phyloP scores from a whole-genome alignment of 1,140 invertebrate species.

The Brachionus manjavacas region DNA sequence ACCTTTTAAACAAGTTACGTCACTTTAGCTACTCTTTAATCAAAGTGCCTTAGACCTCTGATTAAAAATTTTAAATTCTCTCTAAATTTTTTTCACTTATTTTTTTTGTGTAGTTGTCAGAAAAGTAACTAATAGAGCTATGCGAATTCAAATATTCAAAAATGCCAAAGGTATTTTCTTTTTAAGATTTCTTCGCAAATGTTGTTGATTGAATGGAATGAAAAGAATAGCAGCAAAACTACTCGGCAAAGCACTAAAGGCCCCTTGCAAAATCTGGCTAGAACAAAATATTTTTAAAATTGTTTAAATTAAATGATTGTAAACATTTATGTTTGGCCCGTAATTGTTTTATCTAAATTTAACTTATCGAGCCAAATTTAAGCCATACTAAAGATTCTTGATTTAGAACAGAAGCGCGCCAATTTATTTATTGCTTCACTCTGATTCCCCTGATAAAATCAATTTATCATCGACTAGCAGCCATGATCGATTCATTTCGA shows the following conservation, averaged over 20 bases:
- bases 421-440: conserved; percentile 1
- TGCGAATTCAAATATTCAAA: background rate
- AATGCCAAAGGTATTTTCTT: background rate
- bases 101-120: background rate
- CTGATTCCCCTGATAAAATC: background rate
- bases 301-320: background rate
- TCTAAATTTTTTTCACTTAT: background rate
- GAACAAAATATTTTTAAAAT: background rate
- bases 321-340: background rate
- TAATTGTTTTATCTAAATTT: background rate
- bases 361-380: background rate
- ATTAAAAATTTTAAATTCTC: too few relatives aligned
- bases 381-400: background rate
- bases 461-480: conserved; percentile 2
- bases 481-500: background rate
- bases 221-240: background rate
- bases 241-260: background rate
- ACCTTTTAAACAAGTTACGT: background rate
- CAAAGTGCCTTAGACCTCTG: too few relatives aligned
- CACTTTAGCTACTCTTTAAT: background rate
- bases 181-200: background rate
- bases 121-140: background rate
- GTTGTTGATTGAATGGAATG: background rate
- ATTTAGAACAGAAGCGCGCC: background rate
- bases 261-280: background rate